phyloP scores from a whole-genome alignment of 1,140 invertebrate genomes.

The Parapsyche elsis region DNA sequence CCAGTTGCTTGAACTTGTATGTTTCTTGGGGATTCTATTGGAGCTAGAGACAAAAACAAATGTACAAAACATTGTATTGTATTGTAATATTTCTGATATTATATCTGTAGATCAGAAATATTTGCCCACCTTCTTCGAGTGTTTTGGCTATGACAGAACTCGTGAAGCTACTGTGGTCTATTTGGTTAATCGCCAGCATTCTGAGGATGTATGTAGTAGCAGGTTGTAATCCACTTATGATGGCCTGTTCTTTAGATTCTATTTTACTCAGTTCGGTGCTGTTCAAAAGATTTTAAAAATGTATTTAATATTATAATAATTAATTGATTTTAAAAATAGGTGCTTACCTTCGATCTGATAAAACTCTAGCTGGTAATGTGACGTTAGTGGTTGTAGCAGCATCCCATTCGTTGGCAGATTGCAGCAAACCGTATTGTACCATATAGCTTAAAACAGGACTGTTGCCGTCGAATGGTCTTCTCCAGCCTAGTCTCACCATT shows the following conservation, averaged over 20 bases:
- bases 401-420: slow-evolving; percentile 58
- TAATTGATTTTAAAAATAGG: too few species aligned
- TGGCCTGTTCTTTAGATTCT: slow-evolving; percentile 62
- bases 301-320: too few species aligned
- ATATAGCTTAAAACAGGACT: slow-evolving; percentile 81
- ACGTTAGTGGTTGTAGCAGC: slow-evolving; percentile 64
- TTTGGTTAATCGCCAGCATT: slow-evolving; percentile 80
- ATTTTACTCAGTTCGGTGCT: slow-evolving; percentile 10
- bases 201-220: slow-evolving; percentile 83
- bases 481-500: slow-evolving; percentile 78
- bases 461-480: slow-evolving; percentile 82
- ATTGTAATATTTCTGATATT: too few species aligned
- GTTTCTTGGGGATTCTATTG: slow-evolving; percentile 77
- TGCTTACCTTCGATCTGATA: background rate
- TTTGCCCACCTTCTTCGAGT: slow-evolving; percentile 72
- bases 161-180: slow-evolving; percentile 78
- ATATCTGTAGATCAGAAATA: too few species aligned
- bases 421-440: slow-evolving; percentile 74
- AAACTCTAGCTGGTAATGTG: slow-evolving; percentile 58
- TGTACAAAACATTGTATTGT: too few species aligned
- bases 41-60: slow-evolving; percentile 62
- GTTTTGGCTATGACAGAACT: slow-evolving; percentile 75
- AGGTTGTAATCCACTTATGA: slow-evolving; percentile 74
- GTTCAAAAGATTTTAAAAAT: too few species aligned
- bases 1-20: slow-evolving; percentile 78